These are phyloP conservation scores for Aphelenchoides besseyi DNA, from an alignment of 1,140 invertebrate genomes.

Conservation along the genomic window DNA sequence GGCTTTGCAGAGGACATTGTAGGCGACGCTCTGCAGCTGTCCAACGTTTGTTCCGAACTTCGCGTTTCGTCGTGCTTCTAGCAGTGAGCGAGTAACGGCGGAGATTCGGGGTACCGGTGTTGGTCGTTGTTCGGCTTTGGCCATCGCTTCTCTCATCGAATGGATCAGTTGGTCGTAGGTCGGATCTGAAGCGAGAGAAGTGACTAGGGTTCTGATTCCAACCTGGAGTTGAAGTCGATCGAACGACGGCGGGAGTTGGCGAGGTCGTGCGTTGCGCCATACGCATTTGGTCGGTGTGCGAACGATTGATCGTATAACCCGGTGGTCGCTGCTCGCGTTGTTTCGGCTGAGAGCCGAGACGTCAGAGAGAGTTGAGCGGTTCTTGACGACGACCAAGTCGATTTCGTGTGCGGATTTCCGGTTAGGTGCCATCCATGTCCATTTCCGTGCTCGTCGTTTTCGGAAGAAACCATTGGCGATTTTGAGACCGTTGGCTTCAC, in stretches of 20 bases:
- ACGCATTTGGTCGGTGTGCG: neutral
- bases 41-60: neutral
- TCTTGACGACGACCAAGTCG: neutral
- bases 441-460: slow-evolving; percentile 12
- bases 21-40: neutral
- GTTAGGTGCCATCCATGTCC: slow-evolving; percentile 21
- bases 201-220: neutral
- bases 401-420: slow-evolving; percentile 21
- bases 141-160: neutral
- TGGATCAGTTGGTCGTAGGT: neutral
- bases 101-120: neutral
- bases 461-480: slow-evolving; percentile 27
- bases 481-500: slow-evolving; percentile 15
- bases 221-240: neutral
- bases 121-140: neutral
- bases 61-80: neutral
- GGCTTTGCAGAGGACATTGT: neutral
- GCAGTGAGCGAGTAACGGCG: neutral
- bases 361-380: neutral
- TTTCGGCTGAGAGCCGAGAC: slow-evolving; percentile 3
- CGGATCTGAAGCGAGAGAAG: neutral
- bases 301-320: slow-evolving; percentile 13
- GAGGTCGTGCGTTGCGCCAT: neutral
- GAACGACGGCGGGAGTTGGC: neutral
- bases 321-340: slow-evolving; percentile 24